Evolutionary conservation across 92 coral and sea anemone genomes (phyloP), one percentile per base, ranked within the genome.

Genomic region (Epizoanthus rinbou): DNA sequence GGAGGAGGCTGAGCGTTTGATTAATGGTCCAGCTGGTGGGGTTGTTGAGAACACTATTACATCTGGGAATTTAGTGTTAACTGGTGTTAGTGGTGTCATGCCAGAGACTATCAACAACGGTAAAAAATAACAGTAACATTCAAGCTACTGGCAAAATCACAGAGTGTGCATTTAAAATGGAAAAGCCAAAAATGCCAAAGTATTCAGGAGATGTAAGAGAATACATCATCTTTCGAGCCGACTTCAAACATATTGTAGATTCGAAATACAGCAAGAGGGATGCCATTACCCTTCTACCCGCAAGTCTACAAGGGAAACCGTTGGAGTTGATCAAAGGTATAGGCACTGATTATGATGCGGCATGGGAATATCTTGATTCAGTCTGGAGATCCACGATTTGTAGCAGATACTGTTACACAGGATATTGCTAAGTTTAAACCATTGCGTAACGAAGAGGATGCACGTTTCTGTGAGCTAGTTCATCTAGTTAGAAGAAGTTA

Each of bases 141-240:
- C 31, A 28, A 28, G 31, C 31, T 28, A 28, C 31, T 28, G 31
- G 31, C 0, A 28, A 28, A 28, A 28, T 28, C 41, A 33, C 74
- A 1, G 52, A 33, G 35, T 88, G 91, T 67, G 75, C 52, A 41
- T 88, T 88, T 24, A 84, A 88, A 59, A 58, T 88, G 85, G 93
- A 87, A 57, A 87, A 87, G 54, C 91, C 91, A 8, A 90, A 90
- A 74, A 25, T 88, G 69, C 94, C 91, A 4, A 91, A 91, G 80
- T 91, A 88, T 47, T 23, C 76, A 1, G 92, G 92, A 21, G 95
- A 89, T 62, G 92, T 89, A 5, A 80, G 92, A 65, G 74, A 87
- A 74, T 81, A 74, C 47, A 72, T 81, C 6, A 88, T 83, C 5
- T 91, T 88, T 72, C 72, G 84, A 11, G 69, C 91, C 19, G 90